Evolutionary conservation across 2,888 invertebrate genomes (phyloP).

Genomic region (Blomia tropicalis): DNA sequence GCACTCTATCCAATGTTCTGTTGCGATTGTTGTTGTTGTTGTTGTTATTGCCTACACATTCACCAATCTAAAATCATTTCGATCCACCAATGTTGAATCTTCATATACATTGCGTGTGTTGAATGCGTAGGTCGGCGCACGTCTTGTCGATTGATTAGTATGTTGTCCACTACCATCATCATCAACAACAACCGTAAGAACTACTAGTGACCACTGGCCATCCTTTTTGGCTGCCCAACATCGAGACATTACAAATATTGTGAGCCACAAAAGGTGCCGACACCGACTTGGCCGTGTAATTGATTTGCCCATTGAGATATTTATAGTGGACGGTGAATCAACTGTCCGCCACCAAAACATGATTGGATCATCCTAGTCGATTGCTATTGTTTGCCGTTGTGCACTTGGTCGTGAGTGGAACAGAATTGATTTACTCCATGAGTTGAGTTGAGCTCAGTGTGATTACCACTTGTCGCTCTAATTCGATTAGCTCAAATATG

Average conservation of each 20-base stretch:
- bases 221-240: neutral
- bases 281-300: neutral
- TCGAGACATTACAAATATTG: too few species aligned
- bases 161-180: too few species aligned
- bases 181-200: too few species aligned
- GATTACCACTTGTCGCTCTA: conserved; percentile 13
- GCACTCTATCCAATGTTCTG: too few species aligned
- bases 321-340: neutral
- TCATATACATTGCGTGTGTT: too few species aligned
- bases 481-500: conserved; percentile 1
- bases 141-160: neutral
- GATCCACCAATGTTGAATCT: too few species aligned
- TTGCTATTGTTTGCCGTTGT: neutral
- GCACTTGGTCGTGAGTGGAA: neutral
- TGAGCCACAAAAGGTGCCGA: conserved; percentile 4
- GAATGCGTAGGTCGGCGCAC: conserved; percentile 8
- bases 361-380: conserved; percentile 15
- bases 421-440: conserved; percentile 2
- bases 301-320: neutral
- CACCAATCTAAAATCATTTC: too few species aligned
- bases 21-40: too few species aligned
- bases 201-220: conserved; percentile 11
- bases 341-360: neutral
- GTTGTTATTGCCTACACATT: too few species aligned
- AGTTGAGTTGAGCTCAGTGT: neutral